Conservation (phyloP, 1,140 invertebrate species). For the Drosophila pachea region DNA sequence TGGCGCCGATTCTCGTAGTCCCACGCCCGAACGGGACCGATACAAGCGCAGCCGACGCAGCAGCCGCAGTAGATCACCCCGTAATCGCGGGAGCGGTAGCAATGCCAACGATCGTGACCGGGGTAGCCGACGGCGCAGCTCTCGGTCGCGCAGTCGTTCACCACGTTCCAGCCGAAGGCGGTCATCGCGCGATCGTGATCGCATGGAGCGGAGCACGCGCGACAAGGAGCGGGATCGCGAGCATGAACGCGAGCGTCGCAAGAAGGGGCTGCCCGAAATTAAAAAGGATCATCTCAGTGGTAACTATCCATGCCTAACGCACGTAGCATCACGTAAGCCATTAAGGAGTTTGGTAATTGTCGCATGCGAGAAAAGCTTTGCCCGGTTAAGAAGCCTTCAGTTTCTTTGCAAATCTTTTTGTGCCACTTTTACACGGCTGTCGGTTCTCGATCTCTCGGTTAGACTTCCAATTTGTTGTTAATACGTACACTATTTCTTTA, state of each 20-base stretch:
- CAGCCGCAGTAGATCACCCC: conserved; percentile 80
- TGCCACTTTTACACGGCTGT: background rate
- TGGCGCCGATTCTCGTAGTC: conserved; percentile 81
- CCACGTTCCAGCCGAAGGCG: conserved; percentile 79
- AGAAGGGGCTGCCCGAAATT: conserved; percentile 92
- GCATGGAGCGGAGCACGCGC: conserved; percentile 82
- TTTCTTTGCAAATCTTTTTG: conserved; percentile 6
- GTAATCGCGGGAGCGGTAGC: conserved; percentile 68
- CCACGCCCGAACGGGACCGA: conserved; percentile 81
- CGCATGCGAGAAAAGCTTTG: conserved; percentile 12
- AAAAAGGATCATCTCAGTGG: conserved; percentile 92
- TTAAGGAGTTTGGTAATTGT: background rate
- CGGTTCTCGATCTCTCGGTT: background rate
- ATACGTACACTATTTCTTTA: conserved; percentile 39
- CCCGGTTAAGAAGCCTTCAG: background rate
- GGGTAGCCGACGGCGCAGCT: conserved; percentile 78
- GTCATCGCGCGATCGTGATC: conserved; percentile 80
- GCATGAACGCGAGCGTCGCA: conserved; percentile 88
- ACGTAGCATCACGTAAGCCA: conserved; percentile 4
- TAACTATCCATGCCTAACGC: conserved; percentile 77
- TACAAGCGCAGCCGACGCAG: conserved; percentile 76
- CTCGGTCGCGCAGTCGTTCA: conserved; percentile 78
- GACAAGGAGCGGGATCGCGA: conserved; percentile 89
- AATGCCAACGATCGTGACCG: conserved; percentile 71
- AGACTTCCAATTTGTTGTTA: conserved; percentile 27